Percentiles rank a stretch among this genome's conserved stretches.
phyloP scores from a whole-genome alignment of 2,113 vertebrate species.

The Myocastor coypus region DNA sequence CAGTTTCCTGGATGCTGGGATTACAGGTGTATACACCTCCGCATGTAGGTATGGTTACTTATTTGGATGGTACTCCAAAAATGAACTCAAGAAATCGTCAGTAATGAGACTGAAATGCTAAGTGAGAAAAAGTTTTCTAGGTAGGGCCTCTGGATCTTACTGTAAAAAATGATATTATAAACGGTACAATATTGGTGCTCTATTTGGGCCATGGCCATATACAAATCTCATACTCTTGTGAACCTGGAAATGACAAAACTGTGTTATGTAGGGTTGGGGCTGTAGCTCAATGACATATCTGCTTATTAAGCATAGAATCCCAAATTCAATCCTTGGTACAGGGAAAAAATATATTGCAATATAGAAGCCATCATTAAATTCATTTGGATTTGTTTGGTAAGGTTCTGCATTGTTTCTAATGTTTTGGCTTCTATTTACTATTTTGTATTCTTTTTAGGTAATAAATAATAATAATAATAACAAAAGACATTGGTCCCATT shows the following conservation, averaged over 20 bases:
- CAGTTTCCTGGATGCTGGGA: neutral
- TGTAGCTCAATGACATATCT: too few relatives aligned
- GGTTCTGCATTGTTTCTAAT: too few relatives aligned
- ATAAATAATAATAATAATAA: too few relatives aligned
- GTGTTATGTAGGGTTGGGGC: too few relatives aligned
- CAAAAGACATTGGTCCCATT: too few relatives aligned
- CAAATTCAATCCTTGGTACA: too few relatives aligned
- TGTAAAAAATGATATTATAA: neutral
- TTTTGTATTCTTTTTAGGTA: too few relatives aligned
- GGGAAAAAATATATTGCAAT: too few relatives aligned
- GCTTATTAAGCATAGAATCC: too few relatives aligned
- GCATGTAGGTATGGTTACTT: neutral
- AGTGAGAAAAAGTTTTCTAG: neutral
- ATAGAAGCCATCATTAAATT: too few relatives aligned
- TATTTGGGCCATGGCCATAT: neutral
- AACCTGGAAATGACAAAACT: neutral
- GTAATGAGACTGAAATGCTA: neutral
- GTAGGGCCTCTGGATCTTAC: neutral
- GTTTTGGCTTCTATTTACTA: too few relatives aligned
- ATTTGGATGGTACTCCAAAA: slow-evolving; percentile 28
- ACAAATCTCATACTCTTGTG: neutral
- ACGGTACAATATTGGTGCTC: neutral
- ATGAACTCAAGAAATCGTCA: neutral
- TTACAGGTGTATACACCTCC: neutral
- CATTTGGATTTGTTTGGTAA: too few relatives aligned